Evolutionary conservation across 2,797 vertebrate genomes (phyloP).

Genomic region (Pogonophryne albipinna): DNA sequence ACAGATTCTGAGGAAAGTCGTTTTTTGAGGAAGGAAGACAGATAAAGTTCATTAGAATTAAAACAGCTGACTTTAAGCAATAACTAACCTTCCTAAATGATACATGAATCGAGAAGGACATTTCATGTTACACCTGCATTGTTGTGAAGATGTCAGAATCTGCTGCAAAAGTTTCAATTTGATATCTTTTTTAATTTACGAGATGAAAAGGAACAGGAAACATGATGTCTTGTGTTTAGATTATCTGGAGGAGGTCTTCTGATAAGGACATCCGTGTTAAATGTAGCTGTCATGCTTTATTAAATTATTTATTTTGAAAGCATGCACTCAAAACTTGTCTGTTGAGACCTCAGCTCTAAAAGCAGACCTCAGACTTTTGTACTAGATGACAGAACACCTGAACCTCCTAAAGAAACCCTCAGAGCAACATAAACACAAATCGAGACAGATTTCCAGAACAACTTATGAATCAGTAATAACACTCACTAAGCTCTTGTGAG

Average conservation of each 20-base stretch:
- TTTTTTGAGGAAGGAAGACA: slow-evolving; percentile 4
- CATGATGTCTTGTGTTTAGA: not conserved
- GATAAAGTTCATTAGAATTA: not conserved
- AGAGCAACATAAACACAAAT: not conserved
- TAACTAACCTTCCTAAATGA: not conserved
- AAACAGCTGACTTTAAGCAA: not conserved
- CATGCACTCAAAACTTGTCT: not conserved
- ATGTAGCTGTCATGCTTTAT: too few relatives aligned
- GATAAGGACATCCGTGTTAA: not conserved
- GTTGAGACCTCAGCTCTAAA: not conserved
- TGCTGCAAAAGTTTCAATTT: not conserved
- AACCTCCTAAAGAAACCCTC: not conserved
- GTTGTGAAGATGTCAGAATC: not conserved
- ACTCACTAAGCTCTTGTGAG: slow-evolving; percentile 86
- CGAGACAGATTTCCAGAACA: not conserved
- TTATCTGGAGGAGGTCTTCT: slow-evolving; percentile 3
- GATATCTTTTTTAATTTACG: not conserved
- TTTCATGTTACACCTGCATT: not conserved
- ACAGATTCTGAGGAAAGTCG: slow-evolving; percentile 65
- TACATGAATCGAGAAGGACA: not conserved
- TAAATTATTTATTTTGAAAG: not conserved
- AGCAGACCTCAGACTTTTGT: not conserved
- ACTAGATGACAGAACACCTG: not conserved
- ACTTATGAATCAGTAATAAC: too few relatives aligned
- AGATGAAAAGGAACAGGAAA: slow-evolving; percentile 27